Evolutionary conservation across 37 sponge, comb jelly and placozoan genomes (phyloP).

Genomic region (Amphimedon queenslandica): DNA sequence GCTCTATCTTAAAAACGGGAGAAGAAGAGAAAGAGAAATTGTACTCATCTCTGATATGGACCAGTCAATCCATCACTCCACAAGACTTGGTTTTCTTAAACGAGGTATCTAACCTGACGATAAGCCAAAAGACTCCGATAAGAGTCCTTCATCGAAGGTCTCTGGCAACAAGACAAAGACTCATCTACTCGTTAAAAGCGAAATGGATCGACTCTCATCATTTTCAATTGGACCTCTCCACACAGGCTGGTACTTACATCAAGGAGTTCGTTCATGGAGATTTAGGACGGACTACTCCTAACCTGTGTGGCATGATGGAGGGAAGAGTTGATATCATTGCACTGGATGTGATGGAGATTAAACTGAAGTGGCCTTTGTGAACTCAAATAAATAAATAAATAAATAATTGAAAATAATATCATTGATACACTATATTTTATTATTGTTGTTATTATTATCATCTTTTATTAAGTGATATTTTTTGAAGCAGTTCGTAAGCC

Average conservation of each 20-base stretch:
- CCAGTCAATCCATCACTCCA: conserved; percentile 16
- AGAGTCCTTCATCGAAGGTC: conserved; percentile 93
- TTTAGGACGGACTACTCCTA: conserved; percentile 90
- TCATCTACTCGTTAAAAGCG: conserved; percentile 42
- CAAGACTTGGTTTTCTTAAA: conserved; percentile 30
- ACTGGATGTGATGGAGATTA: conserved; percentile 82
- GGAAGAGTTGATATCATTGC: conserved; percentile 73
- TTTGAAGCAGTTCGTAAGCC: too few relatives aligned
- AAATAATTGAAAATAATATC: too few relatives aligned
- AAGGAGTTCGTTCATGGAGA: conserved; percentile 99
- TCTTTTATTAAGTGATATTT: too few relatives aligned
- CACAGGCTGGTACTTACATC: conserved; percentile 96
- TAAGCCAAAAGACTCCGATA: conserved; percentile 91
- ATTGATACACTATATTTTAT: too few relatives aligned
- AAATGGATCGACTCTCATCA: conserved; percentile 58
- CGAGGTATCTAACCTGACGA: conserved; percentile 30
- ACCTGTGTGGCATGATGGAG: conserved; percentile 63
- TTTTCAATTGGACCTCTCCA: conserved; percentile 59
- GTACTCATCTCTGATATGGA: conserved; percentile 76
- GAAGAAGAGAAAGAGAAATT: conserved; percentile 86
- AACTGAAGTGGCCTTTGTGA: conserved; percentile 80
- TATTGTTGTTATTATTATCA: background rate
- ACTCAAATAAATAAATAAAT: too few relatives aligned
- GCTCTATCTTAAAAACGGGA: conserved; percentile 73
- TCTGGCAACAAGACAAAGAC: conserved; percentile 51